Base-by-base conservation (phyloP, 2,113 vertebrate genomes). In the Eptesicus fuscus region DNA sequence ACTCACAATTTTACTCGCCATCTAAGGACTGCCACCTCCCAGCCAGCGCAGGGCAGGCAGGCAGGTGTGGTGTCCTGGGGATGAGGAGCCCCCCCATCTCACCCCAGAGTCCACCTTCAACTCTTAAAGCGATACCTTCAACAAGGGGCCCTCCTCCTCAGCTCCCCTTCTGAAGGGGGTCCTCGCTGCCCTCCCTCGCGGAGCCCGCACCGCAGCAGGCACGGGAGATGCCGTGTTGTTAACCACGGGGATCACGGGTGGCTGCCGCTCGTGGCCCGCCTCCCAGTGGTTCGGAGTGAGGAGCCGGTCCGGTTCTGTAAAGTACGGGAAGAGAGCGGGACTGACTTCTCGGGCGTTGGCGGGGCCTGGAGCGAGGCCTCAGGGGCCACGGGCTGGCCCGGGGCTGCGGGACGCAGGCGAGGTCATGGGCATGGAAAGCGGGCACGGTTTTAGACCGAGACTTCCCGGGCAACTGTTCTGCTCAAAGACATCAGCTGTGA, bases 1-100 rank as follows among this genome's bases (percentile, higher is more conserved):
- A 61, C 92, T 94, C 92, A 96, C 85, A 93, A 91, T 88, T 96
- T 97, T 93, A 93, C 91, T 93, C 92, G 53, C 69, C 77, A 86
- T 95, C 63, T 79, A 95, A 97, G 61, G 95, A 94, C 91, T 85
- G 56, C 83, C 91, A 85, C 49, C 35, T 88, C 49, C 56, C 32
- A 73, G 95, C 17, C 84, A 85, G 16, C 0, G 1, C 5, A 82
- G 51, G 88, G 47, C 25, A 59, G 70, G 91, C 42, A 61, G 32
- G 84, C 53, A 37, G 88, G 56, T 1, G 0, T 8, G 37, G 35
- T 65, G 7, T 40, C 71, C 61, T 47, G 83, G 69, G 82, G 91
- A 92, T 1, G 22, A 28, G 28, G 23, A 40, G n/a, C 61, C 17
- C 25, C 17, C 25, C 5, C 23, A 56, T 44, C 76, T 94, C 73